Base-by-base conservation (phyloP, 2,888 invertebrate species). In the Hybos culiciformis region DNA sequence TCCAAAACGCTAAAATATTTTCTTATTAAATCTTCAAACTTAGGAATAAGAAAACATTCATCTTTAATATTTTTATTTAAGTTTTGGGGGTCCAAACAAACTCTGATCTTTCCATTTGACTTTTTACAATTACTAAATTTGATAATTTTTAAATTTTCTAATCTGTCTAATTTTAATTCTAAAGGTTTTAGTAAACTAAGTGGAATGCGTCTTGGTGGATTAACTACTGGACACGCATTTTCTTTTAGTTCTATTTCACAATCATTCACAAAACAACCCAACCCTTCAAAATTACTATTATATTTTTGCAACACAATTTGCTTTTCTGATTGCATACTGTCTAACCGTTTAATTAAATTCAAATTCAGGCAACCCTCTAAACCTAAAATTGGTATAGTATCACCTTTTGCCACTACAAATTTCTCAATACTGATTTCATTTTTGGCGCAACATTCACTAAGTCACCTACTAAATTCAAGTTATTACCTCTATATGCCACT, bases 61-160 rank as follows among this genome's bases (percentile, higher is more conserved):
- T 43, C n/a, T 45, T 45, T 40, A 37, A 51, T 46, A 44, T 42
- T 42, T 46, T 53, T 50, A 45, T 51, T 55, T 36, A 50, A 42
- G 34, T 54, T 44, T 21, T 46, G 33, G 5, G 56, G 54, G 33
- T 56, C 54, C 26, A 58, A 39, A 45, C 57, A 56, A 12, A 57
- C 20, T 31, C 56, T 37, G 7, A 56, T 21, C 7, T 45, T 46
- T 15, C 44, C 44, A 47, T 54, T 46, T 20, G 48, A 46, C 44
- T 56, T 56, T 41, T 54, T 52, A 11, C 52, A 31, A 55, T 50
- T 3, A 55, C 53, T 9, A 55, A 34, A 45, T 39, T 37, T 15
- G 23, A 45, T 45, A 9, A 45, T 20, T 14, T 31, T 15, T 23
- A n/a, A 4, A 1, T 21, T 15, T 31, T 32, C 33, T 33, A 44